phyloP scores from a whole-genome alignment of 2,888 invertebrate species.

The Sphaerophoria taeniata region DNA sequence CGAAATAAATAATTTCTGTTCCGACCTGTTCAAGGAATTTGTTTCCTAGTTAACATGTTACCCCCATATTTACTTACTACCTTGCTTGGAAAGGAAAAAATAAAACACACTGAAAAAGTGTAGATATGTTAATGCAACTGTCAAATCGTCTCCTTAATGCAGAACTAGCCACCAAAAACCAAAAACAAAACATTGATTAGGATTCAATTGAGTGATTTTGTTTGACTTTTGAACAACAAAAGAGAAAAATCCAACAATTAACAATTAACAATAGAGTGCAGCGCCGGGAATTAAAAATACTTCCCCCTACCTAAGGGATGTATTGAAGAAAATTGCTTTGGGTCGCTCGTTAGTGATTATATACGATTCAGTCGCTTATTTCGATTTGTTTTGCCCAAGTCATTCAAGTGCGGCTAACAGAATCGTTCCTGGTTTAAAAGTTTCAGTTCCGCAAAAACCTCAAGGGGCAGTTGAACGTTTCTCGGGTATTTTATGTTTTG shows the following conservation, averaged over 20 bases:
- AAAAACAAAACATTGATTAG: constrained; percentile 66
- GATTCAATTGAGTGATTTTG: constrained; percentile 42
- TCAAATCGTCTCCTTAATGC: too few species aligned
- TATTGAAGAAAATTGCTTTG: constrained; percentile 55
- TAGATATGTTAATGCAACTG: too few species aligned
- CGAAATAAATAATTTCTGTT: too few species aligned
- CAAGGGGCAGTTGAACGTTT: constrained; percentile 39
- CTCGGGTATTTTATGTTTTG: constrained; percentile 4
- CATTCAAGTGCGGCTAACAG: constrained; percentile 70
- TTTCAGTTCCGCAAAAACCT: constrained; percentile 63
- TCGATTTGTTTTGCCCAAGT: constrained; percentile 63
- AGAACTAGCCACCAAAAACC: too few species aligned
- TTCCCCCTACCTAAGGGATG: constrained; percentile 19
- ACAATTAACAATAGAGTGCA: not conserved
- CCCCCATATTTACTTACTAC: too few species aligned
- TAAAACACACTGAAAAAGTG: too few species aligned
- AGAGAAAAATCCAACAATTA: constrained; percentile 41
- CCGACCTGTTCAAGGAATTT: too few species aligned
- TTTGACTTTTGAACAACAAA: constrained; percentile 56
- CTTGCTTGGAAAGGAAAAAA: too few species aligned
- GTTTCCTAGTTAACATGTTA: too few species aligned
- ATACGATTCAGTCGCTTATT: constrained; percentile 63
- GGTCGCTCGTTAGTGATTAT: constrained; percentile 49
- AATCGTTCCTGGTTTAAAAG: constrained; percentile 61
- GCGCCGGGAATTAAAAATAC: constrained; percentile 20